phyloP scores from a whole-genome alignment of 2,113 vertebrate species.

The Sporophila hypoxantha region DNA sequence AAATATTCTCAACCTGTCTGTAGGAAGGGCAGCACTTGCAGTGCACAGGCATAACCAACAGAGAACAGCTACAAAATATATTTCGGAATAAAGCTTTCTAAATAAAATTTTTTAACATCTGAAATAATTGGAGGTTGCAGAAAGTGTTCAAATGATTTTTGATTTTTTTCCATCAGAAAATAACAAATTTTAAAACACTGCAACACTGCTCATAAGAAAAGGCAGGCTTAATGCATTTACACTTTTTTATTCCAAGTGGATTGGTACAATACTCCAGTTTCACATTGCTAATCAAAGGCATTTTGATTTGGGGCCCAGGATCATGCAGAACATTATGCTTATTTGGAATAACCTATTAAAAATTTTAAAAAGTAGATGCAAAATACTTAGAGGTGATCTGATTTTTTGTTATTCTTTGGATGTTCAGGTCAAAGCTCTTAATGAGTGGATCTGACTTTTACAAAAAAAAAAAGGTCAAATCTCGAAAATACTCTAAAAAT shows the following conservation, averaged over 20 bases:
- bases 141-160: neutral
- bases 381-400: neutral
- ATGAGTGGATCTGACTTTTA: neutral
- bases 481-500: neutral
- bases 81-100: neutral
- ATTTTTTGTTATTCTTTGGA: neutral
- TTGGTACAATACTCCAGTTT: neutral
- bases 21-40: neutral
- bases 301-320: neutral
- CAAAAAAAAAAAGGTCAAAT: rapidly evolving
- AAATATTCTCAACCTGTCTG: neutral
- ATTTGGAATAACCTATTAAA: neutral
- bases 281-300: neutral
- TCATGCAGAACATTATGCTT: neutral
- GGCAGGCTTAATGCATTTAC: neutral
- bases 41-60: neutral
- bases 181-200: neutral
- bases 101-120: neutral
- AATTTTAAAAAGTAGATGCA: neutral
- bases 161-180: neutral
- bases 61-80: neutral
- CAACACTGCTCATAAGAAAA: neutral
- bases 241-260: neutral
- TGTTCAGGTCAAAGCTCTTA: neutral
- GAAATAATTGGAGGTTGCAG: neutral